These are phyloP conservation scores for Calephelis perditalis DNA, from an alignment of 2,888 invertebrate species.

Conservation along the genomic window DNA sequence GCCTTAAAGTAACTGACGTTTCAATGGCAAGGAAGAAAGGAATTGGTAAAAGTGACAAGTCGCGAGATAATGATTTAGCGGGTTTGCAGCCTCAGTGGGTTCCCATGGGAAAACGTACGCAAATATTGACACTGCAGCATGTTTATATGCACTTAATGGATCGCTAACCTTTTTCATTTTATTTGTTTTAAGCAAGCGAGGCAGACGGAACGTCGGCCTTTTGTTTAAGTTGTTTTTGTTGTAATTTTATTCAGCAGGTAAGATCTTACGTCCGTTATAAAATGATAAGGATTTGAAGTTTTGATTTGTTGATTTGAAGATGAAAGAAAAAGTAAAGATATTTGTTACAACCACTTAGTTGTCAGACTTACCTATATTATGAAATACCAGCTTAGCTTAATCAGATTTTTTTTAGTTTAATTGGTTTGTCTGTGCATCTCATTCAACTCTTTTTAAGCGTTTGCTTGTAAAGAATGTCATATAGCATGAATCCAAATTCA, in stretches of 20 bases:
- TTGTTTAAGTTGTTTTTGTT: constrained; percentile 65
- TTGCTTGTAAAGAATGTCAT: too few relatives aligned
- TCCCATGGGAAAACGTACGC: constrained; percentile 74
- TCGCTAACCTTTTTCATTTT: constrained; percentile 72
- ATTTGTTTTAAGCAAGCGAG: constrained; percentile 65
- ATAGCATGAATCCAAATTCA: too few relatives aligned
- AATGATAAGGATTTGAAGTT: constrained; percentile 40
- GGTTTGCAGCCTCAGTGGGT: constrained; percentile 44
- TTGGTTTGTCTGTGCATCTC: too few relatives aligned
- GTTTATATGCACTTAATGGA: constrained; percentile 78
- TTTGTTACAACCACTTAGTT: too few relatives aligned
- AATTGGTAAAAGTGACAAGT: constrained; percentile 39
- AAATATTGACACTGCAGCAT: constrained; percentile 76
- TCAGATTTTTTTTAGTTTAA: too few relatives aligned
- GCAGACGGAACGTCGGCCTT: constrained; percentile 70
- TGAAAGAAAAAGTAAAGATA: too few relatives aligned
- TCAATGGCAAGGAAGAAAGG: constrained; percentile 69
- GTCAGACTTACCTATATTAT: too few relatives aligned
- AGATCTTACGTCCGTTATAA: constrained; percentile 44
- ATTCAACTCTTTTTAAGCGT: too few relatives aligned
- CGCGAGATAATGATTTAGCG: constrained; percentile 61
- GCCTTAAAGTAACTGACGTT: constrained; percentile 57
- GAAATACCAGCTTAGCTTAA: too few relatives aligned
- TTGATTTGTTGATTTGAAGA: constrained; percentile 18
- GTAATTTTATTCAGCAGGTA: constrained; percentile 68